Conservation (phyloP, 1,140 invertebrate species). For the Nixonia krombeini region DNA sequence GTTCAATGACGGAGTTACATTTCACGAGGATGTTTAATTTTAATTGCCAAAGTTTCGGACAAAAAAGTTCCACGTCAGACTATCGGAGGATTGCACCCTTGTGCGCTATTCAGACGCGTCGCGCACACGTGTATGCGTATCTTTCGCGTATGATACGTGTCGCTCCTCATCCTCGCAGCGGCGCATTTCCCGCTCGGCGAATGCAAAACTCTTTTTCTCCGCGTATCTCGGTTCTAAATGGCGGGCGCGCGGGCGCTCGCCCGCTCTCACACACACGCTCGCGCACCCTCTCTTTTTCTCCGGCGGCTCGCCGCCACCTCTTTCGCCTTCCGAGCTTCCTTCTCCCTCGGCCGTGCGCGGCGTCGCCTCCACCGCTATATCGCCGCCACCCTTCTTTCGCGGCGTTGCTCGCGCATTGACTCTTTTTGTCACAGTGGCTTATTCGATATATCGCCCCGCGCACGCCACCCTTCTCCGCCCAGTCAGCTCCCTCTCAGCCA, state of each 20-base stretch:
- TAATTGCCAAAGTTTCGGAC: constrained; percentile 45
- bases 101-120: constrained; percentile 20
- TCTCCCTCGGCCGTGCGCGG: constrained; percentile 33
- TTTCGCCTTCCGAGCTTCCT: constrained; percentile 35
- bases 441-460: constrained; percentile 66
- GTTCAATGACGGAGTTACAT: constrained; percentile 27
- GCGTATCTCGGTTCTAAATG: constrained; percentile 66
- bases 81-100: neutral
- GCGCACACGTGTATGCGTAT: constrained; percentile 5
- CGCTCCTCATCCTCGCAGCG: constrained; percentile 27
- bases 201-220: constrained; percentile 69
- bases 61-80: constrained; percentile 30
- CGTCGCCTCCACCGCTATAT: constrained; percentile 35
- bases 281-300: constrained; percentile 31
- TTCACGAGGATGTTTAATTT: constrained; percentile 36
- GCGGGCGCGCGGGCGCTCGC: constrained; percentile 41
- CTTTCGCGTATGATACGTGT: constrained; percentile 24
- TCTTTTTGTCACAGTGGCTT: constrained; percentile 69
- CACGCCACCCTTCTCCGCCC: constrained; percentile 33
- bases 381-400: constrained; percentile 33
- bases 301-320: constrained; percentile 29
- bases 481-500: too few species aligned
- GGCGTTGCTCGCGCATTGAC: constrained; percentile 48
- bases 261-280: constrained; percentile 43
- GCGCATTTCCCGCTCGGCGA: constrained; percentile 33